phyloP scores from a whole-genome alignment of 2,888 invertebrate genomes.

The Ophraella communa region DNA sequence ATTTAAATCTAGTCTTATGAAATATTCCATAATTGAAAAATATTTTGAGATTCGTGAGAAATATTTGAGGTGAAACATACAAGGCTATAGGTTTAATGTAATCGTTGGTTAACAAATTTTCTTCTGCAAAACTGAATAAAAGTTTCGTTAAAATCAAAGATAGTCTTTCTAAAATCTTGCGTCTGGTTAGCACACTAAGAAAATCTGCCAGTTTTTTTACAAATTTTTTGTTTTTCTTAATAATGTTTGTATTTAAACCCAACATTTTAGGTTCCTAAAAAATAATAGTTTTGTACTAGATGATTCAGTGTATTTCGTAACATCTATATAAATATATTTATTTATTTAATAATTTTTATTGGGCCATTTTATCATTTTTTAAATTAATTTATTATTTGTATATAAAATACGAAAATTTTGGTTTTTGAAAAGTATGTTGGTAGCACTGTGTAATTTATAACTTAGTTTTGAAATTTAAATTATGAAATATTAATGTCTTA shows the following conservation, averaged over 20 bases:
- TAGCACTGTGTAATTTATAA: too few relatives aligned
- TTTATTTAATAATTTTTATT: too few relatives aligned
- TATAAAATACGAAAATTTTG: too few relatives aligned
- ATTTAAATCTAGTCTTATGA: slow-evolving; percentile 32
- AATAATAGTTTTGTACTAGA: neutral
- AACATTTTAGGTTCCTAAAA: neutral
- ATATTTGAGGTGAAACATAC: slow-evolving; percentile 44
- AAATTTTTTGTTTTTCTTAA: slow-evolving; percentile 12
- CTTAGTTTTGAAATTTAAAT: too few relatives aligned
- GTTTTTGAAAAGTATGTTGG: too few relatives aligned
- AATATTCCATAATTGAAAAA: slow-evolving; percentile 42
- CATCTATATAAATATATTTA: too few relatives aligned
- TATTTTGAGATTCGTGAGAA: slow-evolving; percentile 41
- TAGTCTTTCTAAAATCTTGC: slow-evolving; percentile 36
- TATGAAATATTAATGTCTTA: too few relatives aligned
- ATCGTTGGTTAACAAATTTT: slow-evolving; percentile 43
- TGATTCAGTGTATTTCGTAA: too few relatives aligned
- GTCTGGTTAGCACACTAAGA: slow-evolving; percentile 40
- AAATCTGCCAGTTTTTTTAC: slow-evolving; percentile 26
- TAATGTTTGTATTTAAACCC: too few relatives aligned
- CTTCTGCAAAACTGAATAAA: slow-evolving; percentile 46
- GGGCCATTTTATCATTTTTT: too few relatives aligned
- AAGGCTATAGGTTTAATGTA: slow-evolving; percentile 42
- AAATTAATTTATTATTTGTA: too few relatives aligned
- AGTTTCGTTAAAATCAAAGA: slow-evolving; percentile 44